A percentile compares a stretch with the other conserved stretches of the same genome.
Conservation (phyloP, 2,797 vertebrate species). For the Neopelma chrysocephalum region DNA sequence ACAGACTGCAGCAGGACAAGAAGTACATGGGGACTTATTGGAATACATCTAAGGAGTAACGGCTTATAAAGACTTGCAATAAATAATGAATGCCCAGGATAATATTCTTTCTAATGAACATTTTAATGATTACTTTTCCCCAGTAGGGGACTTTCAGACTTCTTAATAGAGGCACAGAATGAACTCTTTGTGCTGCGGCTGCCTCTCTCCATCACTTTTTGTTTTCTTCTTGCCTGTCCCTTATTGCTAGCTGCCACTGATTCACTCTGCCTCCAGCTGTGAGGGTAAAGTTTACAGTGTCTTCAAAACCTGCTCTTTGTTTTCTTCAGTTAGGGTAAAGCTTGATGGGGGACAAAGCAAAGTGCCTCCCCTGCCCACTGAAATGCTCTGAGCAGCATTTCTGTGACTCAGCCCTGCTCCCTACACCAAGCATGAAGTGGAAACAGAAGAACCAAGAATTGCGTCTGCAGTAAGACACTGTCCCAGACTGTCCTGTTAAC, state of each 20-base stretch:
- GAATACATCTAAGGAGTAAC: neutral
- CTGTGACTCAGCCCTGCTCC: neutral
- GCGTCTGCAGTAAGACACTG: neutral
- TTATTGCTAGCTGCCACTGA: conserved; percentile 4
- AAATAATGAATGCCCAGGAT: conserved; percentile 29
- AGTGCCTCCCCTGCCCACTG: neutral
- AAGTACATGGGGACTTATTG: neutral
- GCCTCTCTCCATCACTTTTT: neutral
- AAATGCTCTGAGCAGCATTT: neutral
- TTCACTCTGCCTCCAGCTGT: conserved; percentile 21
- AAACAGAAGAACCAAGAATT: neutral
- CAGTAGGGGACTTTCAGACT: conserved; percentile 1
- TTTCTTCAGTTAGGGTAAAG: conserved; percentile 15
- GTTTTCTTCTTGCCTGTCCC: conserved; percentile 5
- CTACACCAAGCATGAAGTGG: neutral
- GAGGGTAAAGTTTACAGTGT: conserved; percentile 45
- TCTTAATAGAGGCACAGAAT: conserved; percentile 15
- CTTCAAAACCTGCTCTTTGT: conserved; percentile 47
- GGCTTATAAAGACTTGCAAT: conserved; percentile 12
- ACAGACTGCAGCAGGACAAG: neutral
- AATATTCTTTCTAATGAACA: conserved; percentile 40
- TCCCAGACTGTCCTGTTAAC: neutral
- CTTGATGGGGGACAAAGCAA: neutral
- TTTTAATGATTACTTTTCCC: conserved; percentile 41
- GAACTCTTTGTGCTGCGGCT: neutral